Evolutionary conservation across 1,140 invertebrate species (phyloP), one percentile per base, ranked within the genome.

Genomic region (Thereuonema tuberculata): DNA sequence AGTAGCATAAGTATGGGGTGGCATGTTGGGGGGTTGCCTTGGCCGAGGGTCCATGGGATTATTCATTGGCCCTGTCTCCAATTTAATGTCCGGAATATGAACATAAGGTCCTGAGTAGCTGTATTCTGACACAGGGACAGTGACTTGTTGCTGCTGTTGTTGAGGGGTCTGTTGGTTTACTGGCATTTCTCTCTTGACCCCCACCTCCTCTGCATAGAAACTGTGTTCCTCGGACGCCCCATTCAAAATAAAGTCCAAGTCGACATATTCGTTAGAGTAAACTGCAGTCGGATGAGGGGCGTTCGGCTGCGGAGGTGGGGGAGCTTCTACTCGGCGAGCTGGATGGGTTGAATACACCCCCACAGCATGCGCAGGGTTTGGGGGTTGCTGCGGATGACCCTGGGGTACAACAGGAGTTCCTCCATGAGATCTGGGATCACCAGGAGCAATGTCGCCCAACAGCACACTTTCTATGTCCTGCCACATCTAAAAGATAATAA

Each of bases 401-500:
- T n/a, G n/a, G n/a, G n/a, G n/a, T n/a, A n/a, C n/a, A n/a, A n/a
- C n/a, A n/a, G n/a, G n/a, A n/a, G n/a, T n/a, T 9, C 5, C 31
- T 17, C 5, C 17, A 25, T 29, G 53, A 25, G 17, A 12, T 14
- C 59, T 14, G 12, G 59, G 52, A 15, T 56, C 53, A 50, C 48
- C 48, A 5, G 48, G 48, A 24, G 48, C 48, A 27, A 60, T 60
- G 43, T 76, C 72, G 12, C 71, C 74, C 62, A 75, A 63, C 28
- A 77, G 69, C 28, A 76, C 73, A 60, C 72, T 73, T 65, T 78
- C 76, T 53, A 78, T 75, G 62, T 77, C 76, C 66, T 77, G 76
- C 76, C 76, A 78, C 72, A 78, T 77, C 73, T 77, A 65, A 20
- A 69, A 70, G n/a, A n/a, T n/a, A n/a, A 12, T n/a, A 43, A 43